Evolutionary conservation across 1,140 invertebrate genomes (phyloP).

Genomic region (Zaprionus lachaisei): DNA sequence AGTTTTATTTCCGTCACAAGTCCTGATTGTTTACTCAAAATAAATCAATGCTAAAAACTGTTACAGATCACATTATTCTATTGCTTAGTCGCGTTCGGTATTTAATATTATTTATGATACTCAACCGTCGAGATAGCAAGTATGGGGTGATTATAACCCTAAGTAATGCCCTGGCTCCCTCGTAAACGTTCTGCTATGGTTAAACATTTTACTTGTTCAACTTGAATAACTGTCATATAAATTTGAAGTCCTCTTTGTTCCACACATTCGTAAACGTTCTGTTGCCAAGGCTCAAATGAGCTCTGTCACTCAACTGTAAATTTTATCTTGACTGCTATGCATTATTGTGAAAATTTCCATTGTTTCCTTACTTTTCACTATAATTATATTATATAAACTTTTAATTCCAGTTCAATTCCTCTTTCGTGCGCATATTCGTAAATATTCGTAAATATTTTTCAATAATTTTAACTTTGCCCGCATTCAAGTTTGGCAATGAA

Average conservation of each 20-base stretch:
- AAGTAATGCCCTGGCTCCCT: no score
- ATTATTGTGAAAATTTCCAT: no score
- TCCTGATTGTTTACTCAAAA: constrained; percentile 8
- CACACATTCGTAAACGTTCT: not conserved
- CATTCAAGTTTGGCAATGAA: not conserved
- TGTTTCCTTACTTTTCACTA: no score
- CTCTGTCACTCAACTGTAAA: not conserved
- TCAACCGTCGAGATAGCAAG: no score
- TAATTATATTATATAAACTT: no score
- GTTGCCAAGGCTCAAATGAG: not conserved
- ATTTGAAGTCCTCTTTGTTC: not conserved
- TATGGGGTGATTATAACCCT: no score
- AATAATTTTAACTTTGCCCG: not conserved
- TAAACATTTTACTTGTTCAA: no score
- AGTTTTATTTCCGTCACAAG: constrained; percentile 7
- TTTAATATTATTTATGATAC: no score
- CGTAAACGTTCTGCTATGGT: no score
- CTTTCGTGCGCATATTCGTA: not conserved
- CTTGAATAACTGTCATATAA: not conserved
- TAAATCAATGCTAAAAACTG: not conserved
- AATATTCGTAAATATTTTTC: not conserved
- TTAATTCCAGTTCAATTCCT: not conserved
- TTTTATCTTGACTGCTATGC: not conserved
- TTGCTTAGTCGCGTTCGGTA: not conserved
- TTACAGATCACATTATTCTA: not conserved